Percentiles rank a stretch among this genome's conserved stretches.
Evolutionary conservation across 2,797 vertebrate species (phyloP).

Genomic region (Pristis pectinata): DNA sequence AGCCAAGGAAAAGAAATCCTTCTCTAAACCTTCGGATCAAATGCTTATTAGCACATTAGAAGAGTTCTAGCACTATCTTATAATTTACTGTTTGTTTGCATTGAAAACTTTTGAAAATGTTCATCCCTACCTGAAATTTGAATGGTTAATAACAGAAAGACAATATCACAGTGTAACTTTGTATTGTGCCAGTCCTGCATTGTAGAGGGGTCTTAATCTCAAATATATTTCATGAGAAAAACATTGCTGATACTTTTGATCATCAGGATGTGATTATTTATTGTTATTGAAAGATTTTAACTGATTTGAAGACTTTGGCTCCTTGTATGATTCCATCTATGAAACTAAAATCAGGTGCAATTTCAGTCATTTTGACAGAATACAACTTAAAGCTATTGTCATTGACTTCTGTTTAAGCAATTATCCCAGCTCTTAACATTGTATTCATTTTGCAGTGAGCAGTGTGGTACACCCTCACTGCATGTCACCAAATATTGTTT

Average conservation of each 20-base stretch:
- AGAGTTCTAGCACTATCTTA: too few relatives aligned
- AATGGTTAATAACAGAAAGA: not conserved
- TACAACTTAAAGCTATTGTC: not conserved
- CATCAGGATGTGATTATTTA: not conserved
- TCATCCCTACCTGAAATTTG: not conserved
- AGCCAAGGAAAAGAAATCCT: not conserved
- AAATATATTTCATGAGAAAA: not conserved
- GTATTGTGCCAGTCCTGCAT: not conserved
- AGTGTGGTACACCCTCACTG: too few relatives aligned
- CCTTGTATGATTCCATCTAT: not conserved
- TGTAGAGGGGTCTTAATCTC: not conserved
- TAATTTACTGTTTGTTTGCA: not conserved
- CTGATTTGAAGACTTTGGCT: not conserved
- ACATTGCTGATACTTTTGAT: not conserved
- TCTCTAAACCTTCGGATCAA: not conserved
- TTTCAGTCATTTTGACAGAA: not conserved
- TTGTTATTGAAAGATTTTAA: not conserved
- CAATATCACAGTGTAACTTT: not conserved
- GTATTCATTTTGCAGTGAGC: not conserved
- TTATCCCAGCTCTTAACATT: not conserved
- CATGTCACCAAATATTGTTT: not conserved
- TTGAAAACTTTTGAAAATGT: not conserved
- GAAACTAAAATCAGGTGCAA: not conserved
- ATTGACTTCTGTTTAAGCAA: not conserved
- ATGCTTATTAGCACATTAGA: not conserved